Evolutionary conservation across 2,113 vertebrate species (phyloP), one percentile per base, ranked within the genome.

Genomic region (Willisornis vidua): DNA sequence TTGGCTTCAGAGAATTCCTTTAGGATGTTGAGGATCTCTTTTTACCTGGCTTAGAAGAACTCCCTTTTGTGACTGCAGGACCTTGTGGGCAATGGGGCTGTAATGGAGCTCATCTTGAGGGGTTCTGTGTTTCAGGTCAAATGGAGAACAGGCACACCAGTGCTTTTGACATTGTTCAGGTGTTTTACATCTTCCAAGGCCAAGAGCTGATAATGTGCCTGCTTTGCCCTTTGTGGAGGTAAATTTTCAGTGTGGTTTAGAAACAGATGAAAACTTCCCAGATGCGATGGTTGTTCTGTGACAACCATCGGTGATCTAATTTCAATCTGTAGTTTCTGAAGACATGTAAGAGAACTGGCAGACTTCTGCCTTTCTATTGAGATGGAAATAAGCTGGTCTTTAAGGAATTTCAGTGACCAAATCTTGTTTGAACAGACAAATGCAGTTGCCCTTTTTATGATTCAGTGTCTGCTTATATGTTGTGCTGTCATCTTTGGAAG

Each of bases 1-100:
- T 94, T 96, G 97, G 94, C 82, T 97, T 89, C 5, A 1, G 80
- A 97, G 84, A 94, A 97, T 92, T 96, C 88, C 24, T 85, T 83
- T 89, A 48, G 28, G 18, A 95, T 74, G 65, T 19, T 58, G 87
- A 73, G 83, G 94, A 96, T 96, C 90, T 96, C 89, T 96, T 96
- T 92, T 66, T 59, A 55, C 41, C 41, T 63, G 80, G 29, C 61
- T 81, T 39, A 79, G 78, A 90, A 92, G 65, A 31, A 33, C 61
- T 33, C 49, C 82, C 91, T 80, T n/a, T 16, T 62, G 49, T 61
- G 59, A n/a, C 35, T 81, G 78, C 77, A 29, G 63, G 81, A 52
- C 55, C 37, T 6, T 9, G 48, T 51, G 77, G 80, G 51, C 67
- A 43, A 26, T 8, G 35, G 41, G 57, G 29, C 59, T 63, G 46